A percentile compares a stretch with the other conserved stretches of the same genome.
Conservation (phyloP, 2,797 vertebrate genomes). For the Macroramphosus scolopax region DNA sequence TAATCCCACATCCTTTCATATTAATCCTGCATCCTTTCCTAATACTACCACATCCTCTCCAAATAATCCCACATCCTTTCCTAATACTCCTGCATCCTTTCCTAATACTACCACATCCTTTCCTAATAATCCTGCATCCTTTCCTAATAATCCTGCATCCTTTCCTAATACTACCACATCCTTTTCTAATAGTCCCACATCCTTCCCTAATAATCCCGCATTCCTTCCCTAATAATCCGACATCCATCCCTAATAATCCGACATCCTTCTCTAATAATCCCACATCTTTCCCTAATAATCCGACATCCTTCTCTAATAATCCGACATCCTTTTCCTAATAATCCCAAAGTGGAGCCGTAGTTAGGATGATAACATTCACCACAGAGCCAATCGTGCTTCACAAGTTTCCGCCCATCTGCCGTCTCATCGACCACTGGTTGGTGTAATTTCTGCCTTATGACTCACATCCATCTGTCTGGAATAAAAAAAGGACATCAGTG, state of each 20-base stretch:
- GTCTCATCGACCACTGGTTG: constrained; percentile 52
- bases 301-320: constrained; percentile 35
- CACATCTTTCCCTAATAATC: constrained; percentile 22
- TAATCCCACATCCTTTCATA: too few relatives aligned
- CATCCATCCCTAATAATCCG: constrained; percentile 27
- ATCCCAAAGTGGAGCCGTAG: constrained; percentile 50
- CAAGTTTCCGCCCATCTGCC: constrained; percentile 43
- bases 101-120: too few relatives aligned
- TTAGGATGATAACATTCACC: constrained; percentile 49
- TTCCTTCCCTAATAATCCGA: constrained; percentile 14
- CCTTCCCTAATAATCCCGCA: too few relatives aligned
- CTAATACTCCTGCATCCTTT: too few relatives aligned
- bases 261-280: background rate
- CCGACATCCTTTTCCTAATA: constrained; percentile 28
- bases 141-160: too few relatives aligned
- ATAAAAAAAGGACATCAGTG: constrained; percentile 39
- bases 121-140: too few relatives aligned
- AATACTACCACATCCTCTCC: too few relatives aligned
- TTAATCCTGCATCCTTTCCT: too few relatives aligned
- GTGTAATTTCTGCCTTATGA: constrained; percentile 49
- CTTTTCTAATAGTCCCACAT: too few relatives aligned
- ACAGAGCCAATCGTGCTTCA: constrained; percentile 49
- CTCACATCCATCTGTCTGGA: constrained; percentile 55
- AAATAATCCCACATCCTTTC: too few relatives aligned
- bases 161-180: too few relatives aligned